Base-by-base conservation (phyloP, 2,113 vertebrate species). In the Xenopus borealis region DNA sequence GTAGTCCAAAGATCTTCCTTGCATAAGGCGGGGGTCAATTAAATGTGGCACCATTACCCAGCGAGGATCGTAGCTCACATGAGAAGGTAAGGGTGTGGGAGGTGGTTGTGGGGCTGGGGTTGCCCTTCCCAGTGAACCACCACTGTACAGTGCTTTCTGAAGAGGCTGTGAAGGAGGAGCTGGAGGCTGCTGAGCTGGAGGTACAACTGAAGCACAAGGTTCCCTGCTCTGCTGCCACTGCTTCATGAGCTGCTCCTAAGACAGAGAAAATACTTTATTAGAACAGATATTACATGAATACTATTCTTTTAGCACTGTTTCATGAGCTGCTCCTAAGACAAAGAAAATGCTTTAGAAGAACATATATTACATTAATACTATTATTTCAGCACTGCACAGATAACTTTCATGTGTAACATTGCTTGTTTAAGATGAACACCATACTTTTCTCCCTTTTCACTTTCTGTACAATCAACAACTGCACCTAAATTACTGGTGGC, bases 1-100 rank as follows among this genome's bases (percentile, higher is more conserved):
- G 74, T 97, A 94, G 86, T 95, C 90, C 33, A 93, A 91, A 2
- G 94, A 94, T 3, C 95, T 92, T 23, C 94, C 93, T 79, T 96
- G 95, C 73, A 97, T 95, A 77, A 97, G 91, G 58, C 95, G 91
- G 3, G 95, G 95, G 77, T 96, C 95, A 90, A 96, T 95, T 66
- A 94, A 96, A 52, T 95, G 87, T 80, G 87, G 86, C 63, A 97
- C 95, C 93, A 97, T 95, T 91, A 97, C 92, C 95, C 95, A 97
- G n/a, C 95, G 95, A 18, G 95, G 95, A 78, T 97, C 95, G 69
- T 95, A 96, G 84, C 92, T 95, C 87, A 97, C 92, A 0, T 93
- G 90, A 1, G 95, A 86, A 33, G 92, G 94, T 0, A 93, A 94
- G 0, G 72, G 55, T 9, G 66, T 47, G 1, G 64, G 72, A 9